A percentile compares a stretch with the other conserved stretches of the same genome.
Evolutionary conservation across 2,797 vertebrate species (phyloP).

Genomic region (Girardinus metallicus): DNA sequence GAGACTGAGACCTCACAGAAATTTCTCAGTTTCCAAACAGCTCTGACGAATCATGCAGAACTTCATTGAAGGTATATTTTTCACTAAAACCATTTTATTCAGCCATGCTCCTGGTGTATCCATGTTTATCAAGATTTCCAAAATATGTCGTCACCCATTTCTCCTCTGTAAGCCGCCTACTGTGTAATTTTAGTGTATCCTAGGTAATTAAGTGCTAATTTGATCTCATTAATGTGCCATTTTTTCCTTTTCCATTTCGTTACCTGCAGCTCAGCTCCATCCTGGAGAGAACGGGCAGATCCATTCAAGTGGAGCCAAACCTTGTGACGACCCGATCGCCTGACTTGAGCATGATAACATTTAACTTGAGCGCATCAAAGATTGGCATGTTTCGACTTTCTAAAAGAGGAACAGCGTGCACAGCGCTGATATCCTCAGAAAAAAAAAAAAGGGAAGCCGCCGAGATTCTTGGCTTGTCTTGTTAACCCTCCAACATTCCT

Average conservation of each 20-base stretch:
- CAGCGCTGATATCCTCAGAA: slow-evolving; percentile 46
- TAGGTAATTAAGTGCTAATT: slow-evolving; percentile 43
- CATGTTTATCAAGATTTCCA: slow-evolving; percentile 30
- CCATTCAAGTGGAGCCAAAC: slow-evolving; percentile 65
- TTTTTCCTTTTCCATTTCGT: slow-evolving; percentile 39
- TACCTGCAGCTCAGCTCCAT: slow-evolving; percentile 48
- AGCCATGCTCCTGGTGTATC: slow-evolving; percentile 20
- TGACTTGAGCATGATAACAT: slow-evolving; percentile 73
- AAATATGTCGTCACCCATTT: slow-evolving; percentile 45
- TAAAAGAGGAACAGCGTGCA: slow-evolving; percentile 56
- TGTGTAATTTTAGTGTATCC: slow-evolving; percentile 37
- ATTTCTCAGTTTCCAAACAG: slow-evolving; percentile 30
- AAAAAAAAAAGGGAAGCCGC: slow-evolving; percentile 44
- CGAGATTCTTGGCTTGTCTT: slow-evolving; percentile 14
- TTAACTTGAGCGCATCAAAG: slow-evolving; percentile 64
- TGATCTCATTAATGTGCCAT: slow-evolving; percentile 38
- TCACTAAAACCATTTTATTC: background rate
- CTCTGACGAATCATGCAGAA: slow-evolving; percentile 20
- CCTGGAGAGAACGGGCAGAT: slow-evolving; percentile 47
- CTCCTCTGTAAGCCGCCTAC: slow-evolving; percentile 28
- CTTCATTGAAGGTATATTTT: slow-evolving; percentile 9
- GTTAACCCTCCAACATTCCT: slow-evolving; percentile 42
- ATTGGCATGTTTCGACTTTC: slow-evolving; percentile 58
- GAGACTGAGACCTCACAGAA: slow-evolving; percentile 45
- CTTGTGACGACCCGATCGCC: slow-evolving; percentile 55